phyloP scores from a whole-genome alignment of 2,113 vertebrate genomes.

The Canis aureus region DNA sequence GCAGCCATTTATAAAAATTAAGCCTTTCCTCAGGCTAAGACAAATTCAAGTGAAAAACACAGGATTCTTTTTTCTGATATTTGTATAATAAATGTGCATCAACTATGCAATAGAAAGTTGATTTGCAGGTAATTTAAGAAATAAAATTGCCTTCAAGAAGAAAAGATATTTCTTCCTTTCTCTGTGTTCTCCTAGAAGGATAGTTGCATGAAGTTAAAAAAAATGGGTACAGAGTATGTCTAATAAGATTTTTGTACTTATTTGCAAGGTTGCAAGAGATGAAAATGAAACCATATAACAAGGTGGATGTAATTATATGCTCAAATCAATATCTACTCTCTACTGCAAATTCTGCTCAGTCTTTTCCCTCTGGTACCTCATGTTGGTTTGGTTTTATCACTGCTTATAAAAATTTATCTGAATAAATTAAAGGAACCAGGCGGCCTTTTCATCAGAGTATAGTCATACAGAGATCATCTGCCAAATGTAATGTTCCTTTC shows the following conservation, averaged over 20 bases:
- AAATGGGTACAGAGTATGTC: background rate
- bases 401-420: conserved; percentile 71
- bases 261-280: conserved; percentile 40
- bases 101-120: conserved; percentile 49
- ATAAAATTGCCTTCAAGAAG: conserved; percentile 61
- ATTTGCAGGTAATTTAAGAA: conserved; percentile 59
- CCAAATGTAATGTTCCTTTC: conserved; percentile 58
- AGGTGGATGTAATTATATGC: conserved; percentile 64
- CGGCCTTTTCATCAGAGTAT: conserved; percentile 47
- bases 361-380: conserved; percentile 52
- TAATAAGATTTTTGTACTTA: conserved; percentile 63
- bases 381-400: conserved; percentile 67
- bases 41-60: background rate
- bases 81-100: conserved; percentile 36
- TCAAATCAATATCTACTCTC: conserved; percentile 69
- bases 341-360: conserved; percentile 61
- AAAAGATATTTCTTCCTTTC: conserved; percentile 9
- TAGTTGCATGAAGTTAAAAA: background rate
- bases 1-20: background rate
- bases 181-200: conserved; percentile 3
- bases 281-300: conserved; percentile 71
- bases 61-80: conserved; percentile 32
- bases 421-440: conserved; percentile 71
- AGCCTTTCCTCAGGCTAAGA: background rate
- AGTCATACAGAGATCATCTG: conserved; percentile 61